A percentile compares a stretch with the other conserved stretches of the same genome.
Conservation (phyloP, 2,888 invertebrate genomes). For the Chloroclystis v-ata region DNA sequence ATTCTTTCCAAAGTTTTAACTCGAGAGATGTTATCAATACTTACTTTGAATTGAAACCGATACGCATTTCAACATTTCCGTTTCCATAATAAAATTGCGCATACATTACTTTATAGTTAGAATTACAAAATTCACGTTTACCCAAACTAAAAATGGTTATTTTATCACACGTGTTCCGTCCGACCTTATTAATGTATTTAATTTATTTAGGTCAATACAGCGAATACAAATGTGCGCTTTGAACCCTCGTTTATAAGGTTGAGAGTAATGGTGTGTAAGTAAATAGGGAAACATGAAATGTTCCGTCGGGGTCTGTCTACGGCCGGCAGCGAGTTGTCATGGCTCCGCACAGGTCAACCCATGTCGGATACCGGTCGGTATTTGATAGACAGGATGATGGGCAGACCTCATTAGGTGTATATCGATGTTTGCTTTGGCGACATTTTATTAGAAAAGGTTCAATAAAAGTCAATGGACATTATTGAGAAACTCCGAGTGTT, state of each 20-base stretch:
- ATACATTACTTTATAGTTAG: neutral
- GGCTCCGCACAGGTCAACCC: conserved; percentile 34
- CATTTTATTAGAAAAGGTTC: too few relatives aligned
- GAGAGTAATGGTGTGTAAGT: conserved; percentile 12
- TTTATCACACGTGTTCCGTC: conserved; percentile 23
- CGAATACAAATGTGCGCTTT: conserved; percentile 24
- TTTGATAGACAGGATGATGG: conserved; percentile 30
- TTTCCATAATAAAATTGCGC: neutral
- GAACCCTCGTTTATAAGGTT: conserved; percentile 18
- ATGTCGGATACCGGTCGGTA: conserved; percentile 29
- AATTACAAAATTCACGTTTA: neutral
- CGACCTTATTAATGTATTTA: conserved; percentile 23
- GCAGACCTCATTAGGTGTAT: conserved; percentile 9
- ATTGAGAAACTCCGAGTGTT: too few relatives aligned
- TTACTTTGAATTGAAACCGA: conserved; percentile 23
- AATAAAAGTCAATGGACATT: neutral
- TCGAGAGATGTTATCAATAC: conserved; percentile 14
- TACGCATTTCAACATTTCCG: conserved; percentile 34
- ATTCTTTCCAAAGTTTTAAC: neutral
- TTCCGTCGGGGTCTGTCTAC: conserved; percentile 28
- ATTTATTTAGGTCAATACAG: conserved; percentile 16
- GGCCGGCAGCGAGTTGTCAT: conserved; percentile 40
- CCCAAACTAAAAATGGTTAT: neutral
- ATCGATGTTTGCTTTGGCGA: neutral
- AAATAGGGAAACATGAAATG: conserved; percentile 34